Evolutionary conservation across 2,113 vertebrate genomes (phyloP), one percentile per base, ranked within the genome.

Genomic region (Spilogale gracilis): DNA sequence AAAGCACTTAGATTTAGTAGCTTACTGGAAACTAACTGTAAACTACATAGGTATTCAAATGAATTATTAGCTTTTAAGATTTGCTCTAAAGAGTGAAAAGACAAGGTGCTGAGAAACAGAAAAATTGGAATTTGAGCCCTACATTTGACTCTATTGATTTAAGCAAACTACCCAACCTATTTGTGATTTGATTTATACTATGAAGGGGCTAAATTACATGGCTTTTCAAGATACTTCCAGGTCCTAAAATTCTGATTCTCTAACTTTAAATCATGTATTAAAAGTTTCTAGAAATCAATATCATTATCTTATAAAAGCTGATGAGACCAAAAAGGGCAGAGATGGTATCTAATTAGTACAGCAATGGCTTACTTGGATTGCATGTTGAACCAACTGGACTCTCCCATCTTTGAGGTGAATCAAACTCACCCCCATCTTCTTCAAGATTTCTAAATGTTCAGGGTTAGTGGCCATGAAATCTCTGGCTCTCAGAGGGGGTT

Each of bases 381-480:
- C 99, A 0, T 99, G 99, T 98, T 99, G 99, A 56, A 99, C 99
- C 96, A 99, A 98, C 79, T 99, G 99, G 92, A 99, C 99, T 97
- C 99, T 98, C 96, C 99, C 99, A 73, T 99, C 99, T 98, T 99
- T 99, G 97, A 99, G 99, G 97, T 99, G 99, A 97, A 99, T 99
- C 95, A 99, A 99, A 98, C 99, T 99, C 98, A 99, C 99, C 95
- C 99, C 99, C 99, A 99, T 99, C 98, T 99, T 99, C 98, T 99
- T 99, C 97, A 99, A 98, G 97, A 99, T 99, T 98, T 99, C 99
- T 99, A 99, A 98, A 98, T 99, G 99, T 97, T 99, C 99, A 48
- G 99, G 99, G 97, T 99, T 99, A 98, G 99, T 99, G 94, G 99
- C 99, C 99, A 99, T 99, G 98, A 99, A 99, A 98, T 99, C 99